Evolutionary conservation across 2,888 invertebrate genomes (phyloP).

Genomic region (Drosophila ustulata): DNA sequence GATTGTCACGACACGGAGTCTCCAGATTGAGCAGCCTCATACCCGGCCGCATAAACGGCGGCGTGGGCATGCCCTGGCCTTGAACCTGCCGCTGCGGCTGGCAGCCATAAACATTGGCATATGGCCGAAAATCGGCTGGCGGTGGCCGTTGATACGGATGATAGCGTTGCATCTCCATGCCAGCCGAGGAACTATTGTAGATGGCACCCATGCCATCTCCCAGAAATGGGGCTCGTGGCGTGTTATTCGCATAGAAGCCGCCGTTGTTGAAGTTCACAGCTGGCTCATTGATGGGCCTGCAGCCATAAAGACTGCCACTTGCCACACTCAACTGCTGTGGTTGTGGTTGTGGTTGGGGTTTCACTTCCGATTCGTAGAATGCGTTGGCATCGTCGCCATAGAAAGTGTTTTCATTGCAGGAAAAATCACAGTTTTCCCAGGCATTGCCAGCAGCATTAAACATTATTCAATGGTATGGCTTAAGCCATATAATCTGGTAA

Average conservation of each 20-base stretch:
- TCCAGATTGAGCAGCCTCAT: slow-evolving; percentile 42
- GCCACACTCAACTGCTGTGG: slow-evolving; percentile 23
- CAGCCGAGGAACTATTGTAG: slow-evolving; percentile 19
- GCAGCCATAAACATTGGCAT: slow-evolving; percentile 7
- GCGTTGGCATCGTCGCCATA: slow-evolving; percentile 58
- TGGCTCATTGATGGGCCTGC: slow-evolving; percentile 59
- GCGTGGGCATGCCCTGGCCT: slow-evolving; percentile 7
- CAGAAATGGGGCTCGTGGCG: slow-evolving; percentile 2
- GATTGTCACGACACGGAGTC: slow-evolving; percentile 86
- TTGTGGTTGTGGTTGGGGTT: slow-evolving; percentile 39
- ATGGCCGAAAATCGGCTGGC: slow-evolving; percentile 24
- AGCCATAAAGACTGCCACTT: slow-evolving; percentile 45
- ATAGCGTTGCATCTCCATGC: slow-evolving; percentile 42
- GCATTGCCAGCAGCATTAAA: slow-evolving; percentile 54
- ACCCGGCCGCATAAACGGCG: slow-evolving; percentile 31
- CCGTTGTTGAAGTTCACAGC: slow-evolving; percentile 67
- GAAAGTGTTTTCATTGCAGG: slow-evolving; percentile 64
- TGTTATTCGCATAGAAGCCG: slow-evolving; percentile 44
- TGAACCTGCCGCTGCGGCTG: slow-evolving; percentile 10
- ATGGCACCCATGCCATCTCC: slow-evolving; percentile 5
- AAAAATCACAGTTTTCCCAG: slow-evolving; percentile 70
- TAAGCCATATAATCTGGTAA: slow-evolving; percentile 40
- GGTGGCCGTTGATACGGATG: slow-evolving; percentile 66
- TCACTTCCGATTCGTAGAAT: slow-evolving; percentile 54
- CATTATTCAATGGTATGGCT: slow-evolving; percentile 43